Base-by-base conservation (phyloP, 37 sponge, comb jelly and placozoan genomes). In the Aphrocallistes beatrix region DNA sequence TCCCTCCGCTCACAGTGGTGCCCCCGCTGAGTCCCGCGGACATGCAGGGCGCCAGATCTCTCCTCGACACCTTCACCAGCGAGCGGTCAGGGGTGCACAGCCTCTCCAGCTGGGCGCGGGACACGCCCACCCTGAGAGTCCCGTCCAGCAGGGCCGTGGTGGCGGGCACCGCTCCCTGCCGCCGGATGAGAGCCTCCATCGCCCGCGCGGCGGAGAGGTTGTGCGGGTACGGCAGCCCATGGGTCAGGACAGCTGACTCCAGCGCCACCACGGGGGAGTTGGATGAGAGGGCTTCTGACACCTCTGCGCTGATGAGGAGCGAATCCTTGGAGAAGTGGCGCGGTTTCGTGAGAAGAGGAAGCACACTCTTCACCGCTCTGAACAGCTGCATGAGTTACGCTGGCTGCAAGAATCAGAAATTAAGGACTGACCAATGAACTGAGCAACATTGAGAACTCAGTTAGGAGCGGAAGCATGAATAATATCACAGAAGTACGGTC, bases 221-320 rank as follows among this genome's bases (percentile, higher is more conserved):
- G 23, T 88, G 37, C 1, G 98, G 98, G 42, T 91, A 81, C 21
- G 98, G 98, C 91, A 97, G 90, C 21, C 98, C 98, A 89, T 97
- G 98, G 8, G 95, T 95, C 1, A 97, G 86, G 42, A 97, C 90
- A 81, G 98, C 93, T 39, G 98, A 93, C 83, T 97, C 98, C 86
- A 97, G 85, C 36, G 98, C 98, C 82, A 97, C 91, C 34, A 95
- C 88, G 39, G 98, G 93, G 40, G 23, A 0, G 9, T 88, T 83
- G 0, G 37, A 23, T 6, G 50, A 28, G 9, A 93, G 19, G 10
- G 97, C 97, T 38, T 88, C 60, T 0, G 19, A 36, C 25, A 96
- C 94, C 51, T 93, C 92, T 13, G 90, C 87, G 13, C 69, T 39
- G 0, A 93, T 88, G 8, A 30, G 8, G 75, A 60, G 75, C n/a